Evolutionary conservation across 1,140 invertebrate genomes (phyloP), one percentile per base, ranked within the genome.

Genomic region (Drosophila elegans): DNA sequence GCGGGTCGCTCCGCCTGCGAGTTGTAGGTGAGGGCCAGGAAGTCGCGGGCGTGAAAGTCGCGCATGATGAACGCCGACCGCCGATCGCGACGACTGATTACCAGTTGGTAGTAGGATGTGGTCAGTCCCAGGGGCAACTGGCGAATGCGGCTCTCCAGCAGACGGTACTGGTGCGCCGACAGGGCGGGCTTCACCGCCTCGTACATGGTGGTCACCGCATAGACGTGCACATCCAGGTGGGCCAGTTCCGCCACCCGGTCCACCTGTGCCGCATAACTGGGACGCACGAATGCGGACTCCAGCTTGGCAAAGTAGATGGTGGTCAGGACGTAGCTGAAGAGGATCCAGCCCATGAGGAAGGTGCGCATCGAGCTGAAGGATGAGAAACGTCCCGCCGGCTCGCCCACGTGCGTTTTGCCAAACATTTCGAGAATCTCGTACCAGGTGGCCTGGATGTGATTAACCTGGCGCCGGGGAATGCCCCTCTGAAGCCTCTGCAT

Each of bases 221-320:
- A 88, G 2, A 92, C 60, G 25, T 56, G 80, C 4, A 85, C 34
- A 27, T 74, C 51, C 11, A 78, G 53, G 2, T 53, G 13, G 0
- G 32, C 7, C 5, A 92, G 44, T 7, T 66, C 77, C 0, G 79
- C 74, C n/a, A 92, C 21, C 0, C n/a, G 59, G 29, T 92, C 75
- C 11, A 92, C 25, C 34, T 86, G 78, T 1, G 56, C n/a, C 55
- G 91, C 77, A 44, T 74, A 92, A 2, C 48, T 68, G 2, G 91
- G 90, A 16, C 77, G 78, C 0, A 92, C 83, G 38, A 92, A 92
- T 11, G 66, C 78, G 25, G 90, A 91, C 41, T 92, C 91, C 45
- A 92, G 52, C 34, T 92, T 90, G 39, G 80, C 90, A 39, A 91
- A 91, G 60, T 91, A 92, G n/a, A 92, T 84, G 34, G 66, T 73